Base-by-base conservation (phyloP, 2,888 invertebrate genomes). In the Leucoma salicis region DNA sequence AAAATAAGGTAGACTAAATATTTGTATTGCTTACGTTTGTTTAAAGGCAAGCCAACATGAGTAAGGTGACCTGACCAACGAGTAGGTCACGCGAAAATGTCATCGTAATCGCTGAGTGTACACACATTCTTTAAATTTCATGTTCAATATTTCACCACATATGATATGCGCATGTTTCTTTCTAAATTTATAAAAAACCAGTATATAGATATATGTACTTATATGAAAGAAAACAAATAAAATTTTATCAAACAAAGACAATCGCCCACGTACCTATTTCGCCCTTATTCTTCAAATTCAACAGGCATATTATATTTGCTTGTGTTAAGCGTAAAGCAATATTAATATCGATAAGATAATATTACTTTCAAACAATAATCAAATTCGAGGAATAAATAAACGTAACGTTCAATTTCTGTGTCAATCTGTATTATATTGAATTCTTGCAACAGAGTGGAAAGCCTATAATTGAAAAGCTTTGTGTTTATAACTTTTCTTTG, bases 21-120 rank as follows among this genome's bases (percentile, higher is more conserved):
- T 42, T 41, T 42, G 15, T 21, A 14, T 28, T 45, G 24, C 14
- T 8, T 32, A 14, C 31, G 14, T 11, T 31, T 37, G 39, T 46
- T 43, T 51, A 49, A 49, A 48, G 57, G 14, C 39, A 49, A 58
- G 45, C 49, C 40, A 66, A 66, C 62, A 58, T 15, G 31, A 60
- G 60, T 50, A 32, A 21, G 21, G 21, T 8, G 6, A 21, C 7
- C 7, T 21, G 21, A 21, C 7, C 21, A 21, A 21, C 5, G 5
- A 21, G 21, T 3, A 21, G 8, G 21, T 21, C 21, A 21, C 21
- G 21, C 21, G 6, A 21, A n/a, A 8, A 21, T 21, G 8, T 8
- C 5, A 21, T 21, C 6, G 21, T 21, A 8, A 21, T 21, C 6
- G 21, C 6, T 21, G 5, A 21, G 21, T 21, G 8, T 21, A 21